A percentile compares a stretch with the other conserved stretches of the same genome.
Evolutionary conservation across 2,888 invertebrate genomes (phyloP).

Genomic region (Ecdyonurus torrentis): DNA sequence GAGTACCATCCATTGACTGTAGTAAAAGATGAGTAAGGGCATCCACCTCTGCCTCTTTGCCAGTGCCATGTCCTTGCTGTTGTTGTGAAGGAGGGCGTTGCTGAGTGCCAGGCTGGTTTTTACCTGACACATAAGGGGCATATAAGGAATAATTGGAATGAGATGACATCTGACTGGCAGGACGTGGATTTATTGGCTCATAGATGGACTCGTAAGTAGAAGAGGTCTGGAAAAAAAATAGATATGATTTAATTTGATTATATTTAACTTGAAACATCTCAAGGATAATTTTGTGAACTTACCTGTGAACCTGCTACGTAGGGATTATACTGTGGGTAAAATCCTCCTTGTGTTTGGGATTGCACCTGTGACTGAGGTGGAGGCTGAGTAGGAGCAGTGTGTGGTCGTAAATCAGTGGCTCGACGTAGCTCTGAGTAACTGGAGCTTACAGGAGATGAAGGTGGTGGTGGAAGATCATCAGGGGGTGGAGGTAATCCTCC

Average conservation of each 20-base stretch:
- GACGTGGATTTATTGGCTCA: slow-evolving; percentile 79
- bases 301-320: slow-evolving; percentile 58
- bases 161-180: slow-evolving; percentile 49
- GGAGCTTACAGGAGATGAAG: slow-evolving; percentile 77
- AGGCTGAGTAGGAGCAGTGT: slow-evolving; percentile 29
- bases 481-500: slow-evolving; percentile 24
- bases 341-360: not conserved
- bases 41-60: slow-evolving; percentile 74
- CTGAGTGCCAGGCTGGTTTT: slow-evolving; percentile 23
- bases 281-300: slow-evolving; percentile 14
- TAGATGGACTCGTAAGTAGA: slow-evolving; percentile 76
- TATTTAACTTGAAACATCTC: not conserved
- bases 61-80: slow-evolving; percentile 15
- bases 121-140: slow-evolving; percentile 37
- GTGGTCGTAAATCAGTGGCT: slow-evolving; percentile 50
- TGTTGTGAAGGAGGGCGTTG: slow-evolving; percentile 19
- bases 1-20: slow-evolving; percentile 62
- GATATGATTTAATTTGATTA: not conserved
- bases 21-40: slow-evolving; percentile 75
- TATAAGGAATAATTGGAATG: slow-evolving; percentile 50
- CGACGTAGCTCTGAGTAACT: slow-evolving; percentile 74
- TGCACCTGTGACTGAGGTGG: slow-evolving; percentile 23
- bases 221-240: slow-evolving; percentile 30
- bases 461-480: slow-evolving; percentile 60
- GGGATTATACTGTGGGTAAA: slow-evolving; percentile 16